Evolutionary conservation across 2,888 invertebrate genomes (phyloP), one percentile per base, ranked within the genome.

Genomic region (Synergus japonicus): DNA sequence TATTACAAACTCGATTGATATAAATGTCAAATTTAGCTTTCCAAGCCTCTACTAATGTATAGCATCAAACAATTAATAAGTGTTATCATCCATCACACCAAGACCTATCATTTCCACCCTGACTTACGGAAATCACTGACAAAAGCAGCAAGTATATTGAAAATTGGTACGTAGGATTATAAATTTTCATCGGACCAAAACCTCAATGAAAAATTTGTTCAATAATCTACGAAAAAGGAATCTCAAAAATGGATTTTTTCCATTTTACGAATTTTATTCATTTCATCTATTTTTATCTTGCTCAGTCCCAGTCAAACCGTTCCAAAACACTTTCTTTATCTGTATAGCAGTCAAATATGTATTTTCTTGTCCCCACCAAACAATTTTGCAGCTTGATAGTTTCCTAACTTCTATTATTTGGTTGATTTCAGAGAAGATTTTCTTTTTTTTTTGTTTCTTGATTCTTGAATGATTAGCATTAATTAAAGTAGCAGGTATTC

Each of bases 401-500:
- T n/a, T n/a, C n/a, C n/a, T n/a, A n/a, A n/a, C n/a, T n/a, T n/a
- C n/a, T n/a, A n/a, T 41, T 10, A 41, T 12, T 15, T 65, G 13
- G 37, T 37, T 29, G 8, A 37, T 65, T 65, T 41, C 13, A 12
- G 49, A 15, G 13, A 49, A 15, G 13, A 15, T 49, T 49, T 49
- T 15, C 13, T 12, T 22, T 22, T 60, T 22, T 44, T 44, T 44
- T n/a, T 41, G 41, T 43, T 43, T 65, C 41, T 43, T n/a, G 65
- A 66, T 15, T 66, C n/a, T 66, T 65, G 43, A n/a, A 22, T 67
- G n/a, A 67, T n/a, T 44, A 67, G 44, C 43, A 67, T 43, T 44
- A 67, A 67, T 44, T 44, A 67, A n/a, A n/a, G n/a, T 5, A 44
- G 69, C 69, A 69, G 46, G 69, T 69, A 46, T 22, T 69, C 44